Base-by-base conservation (phyloP, 2,888 invertebrate species). In the Tetanocera ferruginea region DNA sequence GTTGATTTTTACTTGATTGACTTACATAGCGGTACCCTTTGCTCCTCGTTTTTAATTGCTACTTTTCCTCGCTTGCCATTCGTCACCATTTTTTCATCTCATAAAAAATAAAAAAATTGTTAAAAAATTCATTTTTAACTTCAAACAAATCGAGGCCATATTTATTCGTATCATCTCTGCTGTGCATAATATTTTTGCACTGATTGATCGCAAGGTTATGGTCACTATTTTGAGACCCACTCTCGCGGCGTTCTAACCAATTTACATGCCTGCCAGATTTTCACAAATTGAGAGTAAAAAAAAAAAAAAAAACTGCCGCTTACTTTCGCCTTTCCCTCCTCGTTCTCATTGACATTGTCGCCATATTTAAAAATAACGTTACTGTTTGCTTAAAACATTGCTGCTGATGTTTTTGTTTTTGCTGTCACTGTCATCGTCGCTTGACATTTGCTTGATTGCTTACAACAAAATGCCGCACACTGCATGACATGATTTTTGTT, bases 371-470 rank as follows among this genome's bases (percentile, higher is more conserved):
- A 64, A 31, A 64, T 43, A 43, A 64, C 34, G 25, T 25, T 25
- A 25, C 19, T 23, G 55, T 60, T 28, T 28, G 57, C 11, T 19
- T 19, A 2, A 25, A n/a, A 9, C 19, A 19, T 6, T 9, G n/a
- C 57, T 19, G 34, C 8, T 55, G 31, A 11, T 57, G 37, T 25
- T 34, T 34, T 66, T 74, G 73, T 67, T 51, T 17, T 43, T 72
- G 49, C 19, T 14, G 34, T 19, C 34, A 60, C 34, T 66, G 43
- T 66, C 34, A 43, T 23, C 66, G 23, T 57, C 60, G 60, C 8
- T 23, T 72, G 72, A 72, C 72, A 72, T 72, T 72, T 72, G 60
- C 72, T 72, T 72, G 72, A 72, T 60, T 60, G 72, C 72, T 37
- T 57, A 60, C 37, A 37, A 34, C 28, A 71, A 34, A 37, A 66